Evolutionary conservation across 2,888 invertebrate genomes (phyloP).

Genomic region (Leucozona laternaria): DNA sequence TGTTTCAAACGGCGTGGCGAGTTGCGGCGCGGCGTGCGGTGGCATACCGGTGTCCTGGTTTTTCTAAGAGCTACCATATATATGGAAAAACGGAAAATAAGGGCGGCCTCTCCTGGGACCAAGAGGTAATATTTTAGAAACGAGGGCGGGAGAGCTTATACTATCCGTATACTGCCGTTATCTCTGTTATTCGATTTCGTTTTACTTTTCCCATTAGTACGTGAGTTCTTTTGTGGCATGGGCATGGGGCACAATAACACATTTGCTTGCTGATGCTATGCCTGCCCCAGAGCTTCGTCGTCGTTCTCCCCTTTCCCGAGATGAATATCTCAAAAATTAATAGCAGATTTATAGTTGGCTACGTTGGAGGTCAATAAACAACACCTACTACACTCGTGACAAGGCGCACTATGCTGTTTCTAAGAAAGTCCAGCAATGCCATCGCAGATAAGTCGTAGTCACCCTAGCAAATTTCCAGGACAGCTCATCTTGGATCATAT

Average conservation of each 20-base stretch:
- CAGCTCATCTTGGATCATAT: slow-evolving; percentile 68
- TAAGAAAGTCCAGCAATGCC: slow-evolving; percentile 69
- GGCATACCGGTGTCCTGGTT: no score
- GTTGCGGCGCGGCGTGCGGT: no score
- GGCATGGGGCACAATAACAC: neutral
- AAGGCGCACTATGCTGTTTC: slow-evolving; percentile 66
- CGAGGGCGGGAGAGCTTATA: slow-evolving; percentile 51
- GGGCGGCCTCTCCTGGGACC: slow-evolving; percentile 70
- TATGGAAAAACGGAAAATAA: slow-evolving; percentile 38
- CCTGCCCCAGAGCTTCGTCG: neutral
- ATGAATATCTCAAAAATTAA: slow-evolving; percentile 73
- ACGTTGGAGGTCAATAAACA: slow-evolving; percentile 75
- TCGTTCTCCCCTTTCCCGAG: slow-evolving; percentile 3
- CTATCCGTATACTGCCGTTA: slow-evolving; percentile 43
- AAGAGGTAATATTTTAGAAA: slow-evolving; percentile 71
- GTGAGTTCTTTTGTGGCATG: slow-evolving; percentile 44
- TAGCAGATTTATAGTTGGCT: slow-evolving; percentile 74
- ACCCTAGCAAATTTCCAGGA: slow-evolving; percentile 70
- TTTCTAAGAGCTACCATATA: neutral
- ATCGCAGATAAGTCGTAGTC: slow-evolving; percentile 64
- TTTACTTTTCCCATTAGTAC: slow-evolving; percentile 73
- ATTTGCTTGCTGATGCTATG: neutral
- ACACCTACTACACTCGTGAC: slow-evolving; percentile 69
- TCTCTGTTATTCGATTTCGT: slow-evolving; percentile 75
- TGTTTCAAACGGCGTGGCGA: slow-evolving; percentile 37